Conservation (phyloP, 1,140 invertebrate genomes). For the Trichomalopsis sarcophagae region DNA sequence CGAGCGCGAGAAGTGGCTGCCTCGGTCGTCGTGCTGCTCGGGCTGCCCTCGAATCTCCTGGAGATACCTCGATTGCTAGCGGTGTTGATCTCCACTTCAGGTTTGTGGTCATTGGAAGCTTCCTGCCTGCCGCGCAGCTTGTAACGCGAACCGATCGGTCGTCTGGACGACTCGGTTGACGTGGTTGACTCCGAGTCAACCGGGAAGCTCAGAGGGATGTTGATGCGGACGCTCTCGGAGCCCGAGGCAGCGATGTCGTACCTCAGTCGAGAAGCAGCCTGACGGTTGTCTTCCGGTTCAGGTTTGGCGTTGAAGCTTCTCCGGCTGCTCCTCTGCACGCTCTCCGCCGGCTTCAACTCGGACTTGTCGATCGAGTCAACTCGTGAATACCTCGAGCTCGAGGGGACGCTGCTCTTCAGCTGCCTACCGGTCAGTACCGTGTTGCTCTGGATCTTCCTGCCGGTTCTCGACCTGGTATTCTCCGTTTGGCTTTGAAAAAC, state of each 20-base stretch:
- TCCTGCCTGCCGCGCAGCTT: conserved; percentile 2
- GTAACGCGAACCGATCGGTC: background rate
- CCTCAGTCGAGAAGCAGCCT: background rate
- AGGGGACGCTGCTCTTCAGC: background rate
- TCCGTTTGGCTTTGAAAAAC: background rate
- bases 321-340: background rate
- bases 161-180: background rate
- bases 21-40: background rate
- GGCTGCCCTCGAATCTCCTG: background rate
- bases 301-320: background rate
- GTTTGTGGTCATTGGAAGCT: conserved; percentile 29
- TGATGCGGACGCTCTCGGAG: conserved; percentile 37
- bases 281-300: background rate
- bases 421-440: background rate
- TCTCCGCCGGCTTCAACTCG: background rate
- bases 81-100: background rate
- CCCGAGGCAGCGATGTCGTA: conserved; percentile 23
- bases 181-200: background rate
- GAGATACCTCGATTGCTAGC: background rate
- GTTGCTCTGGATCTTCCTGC: conserved; percentile 15
- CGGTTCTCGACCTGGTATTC: conserved; percentile 10
- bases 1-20: background rate
- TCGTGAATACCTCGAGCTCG: background rate
- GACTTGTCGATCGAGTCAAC: conserved; percentile 5
- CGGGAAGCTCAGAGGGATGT: conserved; percentile 26